Evolutionary conservation across 2,797 vertebrate genomes (phyloP), one percentile per base, ranked within the genome.

Genomic region (Phyllotis vaccarum): DNA sequence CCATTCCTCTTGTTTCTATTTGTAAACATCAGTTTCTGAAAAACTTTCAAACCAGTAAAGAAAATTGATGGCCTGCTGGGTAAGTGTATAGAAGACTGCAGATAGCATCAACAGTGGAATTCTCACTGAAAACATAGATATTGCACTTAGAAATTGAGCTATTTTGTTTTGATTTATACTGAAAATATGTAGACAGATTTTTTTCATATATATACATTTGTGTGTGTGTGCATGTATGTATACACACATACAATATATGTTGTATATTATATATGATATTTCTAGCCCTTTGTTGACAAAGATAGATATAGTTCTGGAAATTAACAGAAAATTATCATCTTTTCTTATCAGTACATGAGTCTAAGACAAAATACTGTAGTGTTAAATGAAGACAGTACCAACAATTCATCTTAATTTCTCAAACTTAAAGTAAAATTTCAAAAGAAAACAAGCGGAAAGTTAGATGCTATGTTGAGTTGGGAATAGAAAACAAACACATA

Each of bases 301-400:
- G 74, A 93, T 86, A 93, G 52, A 34, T 70, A 22, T 24, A 72
- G 62, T 75, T 83, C 60, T 95, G 56, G 91, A 96, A 95, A 96
- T 96, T 85, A 95, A 81, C 13, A 82, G 6, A 52, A 60, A 31
- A 79, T 93, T 95, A 90, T 90, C 94, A 91, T 66, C 9, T 93
- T 58, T 93, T 27, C 37, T 94, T 37, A 40, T 90, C 66, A 89
- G 37, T 72, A n/a, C 37, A 54, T 10, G 29, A 94, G 22, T 43
- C 27, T 58, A 46, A 95, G 78, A 94, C 74, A 97, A 90, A 96
- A 95, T 58, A 86, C 56, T 54, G 0, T 7, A 34, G 34, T 34
- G 3, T 72, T 79, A 68, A 75, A n/a, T 46, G 24, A 91, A 95
- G 79, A 93, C 27, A 88, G 31, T 13, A 12, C 14, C 56, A 90